Base-by-base conservation (phyloP, 2,888 invertebrate genomes). In the Gibbula magus region DNA sequence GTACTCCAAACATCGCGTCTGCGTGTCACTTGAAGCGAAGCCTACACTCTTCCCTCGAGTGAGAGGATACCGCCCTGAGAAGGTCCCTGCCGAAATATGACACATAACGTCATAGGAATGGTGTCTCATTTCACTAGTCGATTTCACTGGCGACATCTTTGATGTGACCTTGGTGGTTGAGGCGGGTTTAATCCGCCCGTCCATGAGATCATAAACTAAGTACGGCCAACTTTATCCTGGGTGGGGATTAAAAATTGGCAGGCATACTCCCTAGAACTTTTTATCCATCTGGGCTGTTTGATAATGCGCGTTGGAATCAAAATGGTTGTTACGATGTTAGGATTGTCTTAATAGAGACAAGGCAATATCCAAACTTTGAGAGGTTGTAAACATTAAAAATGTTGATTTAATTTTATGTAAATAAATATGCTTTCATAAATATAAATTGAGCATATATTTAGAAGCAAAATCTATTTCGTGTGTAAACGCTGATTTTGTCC, bases 111-210 rank as follows among this genome's bases (percentile, higher is more conserved):
- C 22, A 25, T 25, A 25, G 18, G 61, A 16, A 25, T 29, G 61
- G 29, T 61, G 18, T 61, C 61, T 61, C 29, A 61, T 61, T 25
- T 61, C 61, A 61, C 29, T 61, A 25, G 61, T 61, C 61, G 61
- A 61, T 61, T 61, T 61, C 61, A 61, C 29, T 22, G 61, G 61
- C 61, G 61, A 61, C 61, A 29, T 61, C 61, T 61, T 61, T 61
- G 61, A 61, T 25, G 29, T 61, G 61, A 61, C 61, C 61, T 61
- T 61, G 61, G 18, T 25, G 25, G 25, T 61, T 61, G 61, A 61
- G 61, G 61, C 61, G 29, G 25, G 29, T 25, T 29, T 61, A 61
- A 61, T 61, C 61, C 61, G 29, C 29, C 61, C 13, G 61, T 25
- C 61, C 29, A 29, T 18, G 61, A 25, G 61, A 29, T 10, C 10